Evolutionary conservation across 2,113 vertebrate species (phyloP).

Genomic region (Piaya cayana): DNA sequence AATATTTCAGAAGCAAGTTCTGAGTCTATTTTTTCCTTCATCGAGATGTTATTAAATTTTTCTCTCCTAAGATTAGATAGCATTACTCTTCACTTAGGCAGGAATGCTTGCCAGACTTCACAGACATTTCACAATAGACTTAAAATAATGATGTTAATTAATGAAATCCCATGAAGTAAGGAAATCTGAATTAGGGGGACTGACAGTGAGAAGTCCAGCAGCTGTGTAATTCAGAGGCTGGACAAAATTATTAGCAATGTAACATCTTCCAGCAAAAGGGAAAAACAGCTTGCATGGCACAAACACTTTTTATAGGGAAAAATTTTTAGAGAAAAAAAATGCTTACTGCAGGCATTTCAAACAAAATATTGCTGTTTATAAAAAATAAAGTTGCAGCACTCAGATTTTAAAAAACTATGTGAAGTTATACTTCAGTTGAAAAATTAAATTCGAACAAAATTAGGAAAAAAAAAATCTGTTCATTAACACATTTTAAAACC

Average conservation of each 20-base stretch:
- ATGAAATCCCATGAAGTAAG: neutral
- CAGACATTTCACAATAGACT: neutral
- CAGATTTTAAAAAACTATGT: neutral
- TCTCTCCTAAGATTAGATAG: constrained; percentile 2
- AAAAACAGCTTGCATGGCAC: neutral
- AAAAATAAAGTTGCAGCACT: neutral
- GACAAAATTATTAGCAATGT: neutral
- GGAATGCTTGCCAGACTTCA: neutral
- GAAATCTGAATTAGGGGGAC: neutral
- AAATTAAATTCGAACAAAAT: neutral
- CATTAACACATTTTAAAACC: neutral
- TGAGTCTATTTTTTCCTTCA: neutral
- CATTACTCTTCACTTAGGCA: neutral
- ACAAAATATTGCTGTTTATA: neutral
- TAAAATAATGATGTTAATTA: constrained; percentile 6
- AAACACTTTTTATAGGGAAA: neutral
- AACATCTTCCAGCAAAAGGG: neutral
- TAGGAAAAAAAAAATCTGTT: neutral
- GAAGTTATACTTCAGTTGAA: neutral
- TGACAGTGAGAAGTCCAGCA: neutral
- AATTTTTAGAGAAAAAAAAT: neutral
- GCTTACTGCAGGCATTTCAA: neutral
- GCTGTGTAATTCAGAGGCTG: neutral
- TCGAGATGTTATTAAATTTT: neutral
- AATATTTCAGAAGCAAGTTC: constrained; percentile 8